Conservation (phyloP, 2,113 vertebrate genomes). For the Hydropotes inermis region DNA sequence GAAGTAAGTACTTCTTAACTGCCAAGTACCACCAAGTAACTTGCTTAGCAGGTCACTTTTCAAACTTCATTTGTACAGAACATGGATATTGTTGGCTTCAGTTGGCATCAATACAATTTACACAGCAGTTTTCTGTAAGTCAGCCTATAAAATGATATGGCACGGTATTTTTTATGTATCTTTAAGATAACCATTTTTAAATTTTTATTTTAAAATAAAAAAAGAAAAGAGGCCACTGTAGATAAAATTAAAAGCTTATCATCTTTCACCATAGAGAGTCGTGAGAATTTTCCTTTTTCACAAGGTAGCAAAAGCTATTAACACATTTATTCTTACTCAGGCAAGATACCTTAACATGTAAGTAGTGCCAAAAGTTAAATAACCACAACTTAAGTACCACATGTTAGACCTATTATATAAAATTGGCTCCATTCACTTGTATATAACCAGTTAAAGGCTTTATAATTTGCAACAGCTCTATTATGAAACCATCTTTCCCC, state of each 20-base stretch:
- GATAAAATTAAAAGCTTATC: not conserved
- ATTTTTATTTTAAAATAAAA: not conserved
- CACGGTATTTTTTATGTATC: not conserved
- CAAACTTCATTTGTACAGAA: not conserved
- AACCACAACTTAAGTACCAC: conserved; percentile 66
- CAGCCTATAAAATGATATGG: not conserved
- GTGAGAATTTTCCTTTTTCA: conserved; percentile 62
- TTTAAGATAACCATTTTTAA: not conserved
- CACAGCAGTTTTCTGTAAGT: not conserved
- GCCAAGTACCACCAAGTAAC: not conserved
- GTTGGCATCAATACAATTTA: not conserved
- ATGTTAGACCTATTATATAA: conserved; percentile 51
- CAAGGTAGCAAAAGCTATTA: conserved; percentile 70
- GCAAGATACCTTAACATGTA: not conserved
- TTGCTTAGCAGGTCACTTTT: not conserved
- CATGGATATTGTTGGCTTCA: not conserved
- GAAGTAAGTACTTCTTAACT: not conserved
- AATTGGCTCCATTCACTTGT: conserved; percentile 41
- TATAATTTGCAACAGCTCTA: conserved; percentile 42
- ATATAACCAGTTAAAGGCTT: conserved; percentile 40
- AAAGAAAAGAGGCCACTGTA: not conserved
- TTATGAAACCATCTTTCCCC: conserved; percentile 28
- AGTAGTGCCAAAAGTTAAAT: conserved; percentile 68
- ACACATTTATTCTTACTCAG: conserved; percentile 67
- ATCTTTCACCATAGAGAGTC: not conserved